A percentile compares a stretch with the other conserved stretches of the same genome.
Conservation (phyloP, 2,888 invertebrate species). For the Drosophila nr. perissopoda region DNA sequence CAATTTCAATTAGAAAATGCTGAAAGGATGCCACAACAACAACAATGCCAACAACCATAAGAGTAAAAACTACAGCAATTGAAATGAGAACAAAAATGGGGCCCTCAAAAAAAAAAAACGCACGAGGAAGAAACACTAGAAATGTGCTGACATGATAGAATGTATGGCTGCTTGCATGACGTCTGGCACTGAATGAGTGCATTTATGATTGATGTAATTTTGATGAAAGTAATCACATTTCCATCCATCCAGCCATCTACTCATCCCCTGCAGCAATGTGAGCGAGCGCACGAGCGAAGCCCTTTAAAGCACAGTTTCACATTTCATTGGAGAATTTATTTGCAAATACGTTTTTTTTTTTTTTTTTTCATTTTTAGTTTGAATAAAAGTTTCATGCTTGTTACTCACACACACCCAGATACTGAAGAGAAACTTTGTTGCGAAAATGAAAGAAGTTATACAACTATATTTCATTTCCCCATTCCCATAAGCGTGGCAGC, state of each 20-base stretch:
- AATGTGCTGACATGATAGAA: conserved; percentile 69
- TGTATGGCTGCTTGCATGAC: conserved; percentile 33
- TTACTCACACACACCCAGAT: conserved; percentile 52
- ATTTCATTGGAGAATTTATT: conserved; percentile 71
- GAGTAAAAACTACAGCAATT: conserved; percentile 9
- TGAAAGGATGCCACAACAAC: conserved; percentile 65
- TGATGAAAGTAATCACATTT: conserved; percentile 72
- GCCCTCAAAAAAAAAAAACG: conserved; percentile 9
- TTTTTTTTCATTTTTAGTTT: conserved; percentile 11
- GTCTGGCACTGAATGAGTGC: conserved; percentile 67
- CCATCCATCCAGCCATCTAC: conserved; percentile 20
- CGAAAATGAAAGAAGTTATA: conserved; percentile 76
- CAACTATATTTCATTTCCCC: conserved; percentile 62
- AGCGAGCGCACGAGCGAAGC: conserved; percentile 23
- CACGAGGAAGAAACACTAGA: conserved; percentile 61
- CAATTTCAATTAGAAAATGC: conserved; percentile 77
- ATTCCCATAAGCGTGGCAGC: conserved; percentile 11
- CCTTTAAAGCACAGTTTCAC: conserved; percentile 65
- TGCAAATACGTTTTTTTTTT: conserved; percentile 23
- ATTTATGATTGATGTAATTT: conserved; percentile 80
- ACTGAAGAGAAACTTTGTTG: conserved; percentile 65
- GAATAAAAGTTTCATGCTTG: conserved; percentile 61
- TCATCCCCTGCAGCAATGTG: conserved; percentile 22
- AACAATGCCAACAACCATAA: neutral
- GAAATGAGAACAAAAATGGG: conserved; percentile 12